phyloP scores from a whole-genome alignment of 2,113 vertebrate genomes.

The Onychostoma macrolepis region DNA sequence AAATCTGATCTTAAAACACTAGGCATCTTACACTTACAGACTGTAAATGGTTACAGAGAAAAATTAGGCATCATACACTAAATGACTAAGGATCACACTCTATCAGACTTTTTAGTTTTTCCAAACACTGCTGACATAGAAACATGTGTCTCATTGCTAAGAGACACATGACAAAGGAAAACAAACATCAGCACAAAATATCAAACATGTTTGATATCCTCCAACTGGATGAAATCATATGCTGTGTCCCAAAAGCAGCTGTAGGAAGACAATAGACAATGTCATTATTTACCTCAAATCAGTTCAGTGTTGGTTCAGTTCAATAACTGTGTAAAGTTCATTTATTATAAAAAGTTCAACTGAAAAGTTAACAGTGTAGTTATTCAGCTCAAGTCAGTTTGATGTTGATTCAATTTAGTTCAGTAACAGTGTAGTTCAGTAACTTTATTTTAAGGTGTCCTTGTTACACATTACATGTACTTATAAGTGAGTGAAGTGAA shows the following conservation, averaged over 20 bases:
- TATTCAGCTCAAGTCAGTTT: too few relatives aligned
- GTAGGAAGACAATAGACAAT: background rate
- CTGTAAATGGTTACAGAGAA: background rate
- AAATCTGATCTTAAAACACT: constrained; percentile 1
- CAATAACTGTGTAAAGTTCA: too few relatives aligned
- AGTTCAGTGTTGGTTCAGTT: background rate
- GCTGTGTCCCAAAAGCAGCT: background rate
- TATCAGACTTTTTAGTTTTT: background rate
- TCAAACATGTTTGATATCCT: background rate
- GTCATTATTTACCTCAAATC: background rate
- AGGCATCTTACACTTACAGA: background rate
- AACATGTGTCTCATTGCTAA: background rate
- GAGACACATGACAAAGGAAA: background rate
- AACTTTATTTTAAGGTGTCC: too few relatives aligned
- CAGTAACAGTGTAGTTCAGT: too few relatives aligned
- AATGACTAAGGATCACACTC: background rate
- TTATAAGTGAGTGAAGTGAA: too few relatives aligned
- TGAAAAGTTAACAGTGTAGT: background rate
- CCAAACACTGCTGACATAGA: background rate
- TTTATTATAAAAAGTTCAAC: background rate
- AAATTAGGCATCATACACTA: background rate
- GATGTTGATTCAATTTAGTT: too few relatives aligned
- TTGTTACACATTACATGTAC: too few relatives aligned
- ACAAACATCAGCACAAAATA: background rate
- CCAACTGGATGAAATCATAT: background rate